Evolutionary conservation across 2,888 invertebrate genomes (phyloP), one percentile per base, ranked within the genome.

Genomic region (Nomada hirtipes): DNA sequence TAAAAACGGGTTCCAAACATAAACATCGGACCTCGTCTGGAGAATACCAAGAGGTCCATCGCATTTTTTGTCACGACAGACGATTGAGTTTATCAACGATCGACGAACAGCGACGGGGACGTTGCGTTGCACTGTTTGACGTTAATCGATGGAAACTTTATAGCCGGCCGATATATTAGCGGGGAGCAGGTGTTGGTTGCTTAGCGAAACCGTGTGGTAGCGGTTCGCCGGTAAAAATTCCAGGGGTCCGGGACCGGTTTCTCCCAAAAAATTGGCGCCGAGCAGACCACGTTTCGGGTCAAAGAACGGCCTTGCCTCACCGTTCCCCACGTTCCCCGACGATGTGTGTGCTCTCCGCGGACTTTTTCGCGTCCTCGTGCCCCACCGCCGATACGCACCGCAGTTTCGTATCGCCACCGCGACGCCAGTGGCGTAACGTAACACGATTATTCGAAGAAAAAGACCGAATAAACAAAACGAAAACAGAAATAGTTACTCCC

Each of bases 231-330:
- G 67, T 63, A 83, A 84, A 82, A 89, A 90, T 91, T 90, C 89
- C 89, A 87, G 80, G 84, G 84, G 84, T 81, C 79, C 61, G 55
- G 84, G 91, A 91, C 91, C 91, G 91, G 92, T 91, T 92, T 87
- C 89, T 88, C 89, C 90, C 91, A 77, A 91, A 92, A 92, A 91
- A 92, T 90, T 92, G 91, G 91, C 91, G 92, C 91, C 92, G 88
- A 89, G 85, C 86, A 88, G 90, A 88, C 89, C 91, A 88, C 86
- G 88, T 85, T 88, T 82, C 90, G 90, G 93, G 93, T 93, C 93
- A 93, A 93, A 93, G 93, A 93, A 93, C 93, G 93, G 88, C 93
- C 93, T 93, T 93, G 93, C 91, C 89, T 88, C 86, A 79, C 63
- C 87, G 80, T 83, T 79, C 82, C 76, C 81, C 83, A 69, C 53